phyloP scores from a whole-genome alignment of 1,140 invertebrate species.

The Drosophila lini region DNA sequence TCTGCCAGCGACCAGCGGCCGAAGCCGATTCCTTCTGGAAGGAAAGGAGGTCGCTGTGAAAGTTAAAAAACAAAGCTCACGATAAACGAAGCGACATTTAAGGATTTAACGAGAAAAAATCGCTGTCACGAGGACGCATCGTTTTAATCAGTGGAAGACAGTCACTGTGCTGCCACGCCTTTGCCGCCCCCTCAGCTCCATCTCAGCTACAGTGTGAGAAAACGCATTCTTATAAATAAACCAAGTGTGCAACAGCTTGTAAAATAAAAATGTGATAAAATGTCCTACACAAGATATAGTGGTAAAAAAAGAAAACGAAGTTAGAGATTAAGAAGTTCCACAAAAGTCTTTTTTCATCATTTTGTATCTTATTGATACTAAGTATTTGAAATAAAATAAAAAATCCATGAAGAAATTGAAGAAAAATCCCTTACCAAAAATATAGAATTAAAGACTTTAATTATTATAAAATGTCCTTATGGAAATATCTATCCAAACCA shows the following conservation, averaged over 20 bases:
- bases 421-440: not conserved
- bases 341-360: no score
- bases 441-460: not conserved
- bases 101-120: conserved; percentile 80
- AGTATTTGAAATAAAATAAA: not conserved
- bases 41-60: conserved; percentile 21
- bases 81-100: conserved; percentile 74
- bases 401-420: not conserved
- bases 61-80: conserved; percentile 67
- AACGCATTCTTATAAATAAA: not conserved
- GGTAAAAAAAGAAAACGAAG: not conserved
- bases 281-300: not conserved
- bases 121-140: conserved; percentile 70
- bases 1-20: conserved; percentile 24
- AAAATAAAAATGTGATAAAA: not conserved
- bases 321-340: not conserved
- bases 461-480: not conserved
- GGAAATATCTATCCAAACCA: not conserved
- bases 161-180: conserved; percentile 13
- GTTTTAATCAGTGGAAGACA: conserved; percentile 75
- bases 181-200: not conserved
- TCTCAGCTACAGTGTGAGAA: conserved; percentile 11
- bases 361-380: not conserved
- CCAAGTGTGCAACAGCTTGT: not conserved
- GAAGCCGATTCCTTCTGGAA: conserved; percentile 8